Base-by-base conservation (phyloP, 2,888 invertebrate genomes). In the Pyralis farinalis region DNA sequence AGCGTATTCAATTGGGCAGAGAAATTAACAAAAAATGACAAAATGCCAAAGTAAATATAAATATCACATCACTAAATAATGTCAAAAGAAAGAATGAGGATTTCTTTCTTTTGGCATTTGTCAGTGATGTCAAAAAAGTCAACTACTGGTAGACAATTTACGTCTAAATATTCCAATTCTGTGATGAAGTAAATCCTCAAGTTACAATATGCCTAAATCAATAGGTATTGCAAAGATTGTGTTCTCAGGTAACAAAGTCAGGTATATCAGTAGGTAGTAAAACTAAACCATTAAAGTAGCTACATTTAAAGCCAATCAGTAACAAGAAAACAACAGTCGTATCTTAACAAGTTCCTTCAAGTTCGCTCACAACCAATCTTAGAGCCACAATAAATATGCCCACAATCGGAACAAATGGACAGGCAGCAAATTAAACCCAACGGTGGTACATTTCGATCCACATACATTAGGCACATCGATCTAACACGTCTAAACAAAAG, bases 321-420 rank as follows among this genome's bases (percentile, higher is more conserved):
- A 25, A 25, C 25, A 25, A 25, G 25, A 25, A 25, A 25, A 25
- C 25, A 25, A 25, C 8, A 25, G 25, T 7, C 25, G 25, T 25
- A 25, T 25, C 25, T 25, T n/a, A 16, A 7, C 25, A 25, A 25
- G 25, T 25, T 53, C 55, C 50, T 52, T 49, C 49, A 59, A 56
- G 52, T 53, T 55, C 47, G 41, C 33, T 36, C 37, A 40, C 46
- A 69, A 63, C 70, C 78, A 78, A 82, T 81, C 68, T 68, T 59
- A 51, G 53, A 54, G 64, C 62, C 60, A 67, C 84, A 65, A 86
- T 87, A 87, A 87, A 87, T 85, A 84, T 78, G 69, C 62, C 63
- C 66, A 64, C 74, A 85, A 88, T 87, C 85, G 85, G 80, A 85
- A 85, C 80, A 74, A 87, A 87, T 87, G 85, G 85, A 86, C 87